Evolutionary conservation across 2,797 vertebrate genomes (phyloP).

Genomic region (Danio tinwini): DNA sequence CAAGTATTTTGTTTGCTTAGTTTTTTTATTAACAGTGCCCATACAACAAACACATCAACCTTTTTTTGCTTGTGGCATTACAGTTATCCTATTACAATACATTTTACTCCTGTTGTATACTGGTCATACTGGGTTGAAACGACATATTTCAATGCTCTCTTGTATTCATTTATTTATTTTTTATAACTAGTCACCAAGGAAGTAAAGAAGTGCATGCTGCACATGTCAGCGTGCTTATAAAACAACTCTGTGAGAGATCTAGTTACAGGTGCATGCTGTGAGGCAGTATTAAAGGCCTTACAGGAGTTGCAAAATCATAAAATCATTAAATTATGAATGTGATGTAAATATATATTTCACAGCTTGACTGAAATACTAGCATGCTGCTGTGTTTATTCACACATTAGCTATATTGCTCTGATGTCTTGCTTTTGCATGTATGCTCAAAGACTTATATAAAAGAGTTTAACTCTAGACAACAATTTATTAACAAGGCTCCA

Average conservation of each 20-base stretch:
- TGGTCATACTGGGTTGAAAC: neutral
- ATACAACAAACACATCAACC: neutral
- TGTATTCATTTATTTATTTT: neutral
- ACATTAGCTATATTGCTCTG: too few species aligned
- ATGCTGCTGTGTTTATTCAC: too few species aligned
- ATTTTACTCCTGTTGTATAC: too few species aligned
- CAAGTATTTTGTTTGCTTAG: neutral
- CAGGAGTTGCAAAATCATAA: neutral
- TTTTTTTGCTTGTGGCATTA: neutral
- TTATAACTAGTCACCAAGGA: neutral
- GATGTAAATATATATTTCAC: too few species aligned
- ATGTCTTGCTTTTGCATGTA: too few species aligned
- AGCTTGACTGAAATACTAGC: too few species aligned
- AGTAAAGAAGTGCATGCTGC: neutral
- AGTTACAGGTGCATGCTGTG: slow-evolving; percentile 15
- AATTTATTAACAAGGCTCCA: too few species aligned
- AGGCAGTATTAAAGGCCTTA: neutral
- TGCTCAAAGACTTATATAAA: too few species aligned
- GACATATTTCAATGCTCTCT: neutral
- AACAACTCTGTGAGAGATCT: neutral
- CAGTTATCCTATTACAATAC: neutral
- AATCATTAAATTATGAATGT: neutral
- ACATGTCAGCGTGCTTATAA: neutral
- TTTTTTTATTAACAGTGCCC: neutral
- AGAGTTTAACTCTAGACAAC: too few species aligned